Evolutionary conservation across 2,797 vertebrate genomes (phyloP).

Genomic region (Xenops minutus): DNA sequence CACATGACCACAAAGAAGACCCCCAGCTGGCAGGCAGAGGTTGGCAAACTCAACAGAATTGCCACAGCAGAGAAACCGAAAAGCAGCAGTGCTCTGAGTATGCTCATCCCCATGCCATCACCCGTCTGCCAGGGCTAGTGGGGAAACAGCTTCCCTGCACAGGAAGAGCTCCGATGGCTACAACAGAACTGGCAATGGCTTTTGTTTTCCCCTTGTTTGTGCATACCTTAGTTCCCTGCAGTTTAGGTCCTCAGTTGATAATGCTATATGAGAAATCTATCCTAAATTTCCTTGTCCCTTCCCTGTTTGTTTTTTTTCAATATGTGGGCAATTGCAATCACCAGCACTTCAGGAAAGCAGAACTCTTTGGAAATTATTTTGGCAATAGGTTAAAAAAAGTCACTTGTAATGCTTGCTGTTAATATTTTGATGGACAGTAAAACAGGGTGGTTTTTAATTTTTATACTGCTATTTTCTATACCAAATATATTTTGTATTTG

Average conservation of each 20-base stretch:
- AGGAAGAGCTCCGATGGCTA: not conserved
- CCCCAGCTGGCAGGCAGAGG: constrained; percentile 84
- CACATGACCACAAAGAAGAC: constrained; percentile 88
- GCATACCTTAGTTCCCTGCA: not conserved
- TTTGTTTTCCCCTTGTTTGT: not conserved
- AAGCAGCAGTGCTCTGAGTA: constrained; percentile 68
- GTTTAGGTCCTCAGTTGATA: constrained; percentile 37
- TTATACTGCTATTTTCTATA: constrained; percentile 77
- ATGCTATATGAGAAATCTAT: not conserved
- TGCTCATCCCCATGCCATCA: constrained; percentile 67
- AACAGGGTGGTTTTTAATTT: constrained; percentile 73
- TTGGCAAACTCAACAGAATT: constrained; percentile 79
- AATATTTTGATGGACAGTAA: constrained; percentile 65
- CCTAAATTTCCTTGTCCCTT: not conserved
- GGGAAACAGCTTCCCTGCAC: not conserved
- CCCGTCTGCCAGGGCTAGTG: constrained; percentile 44
- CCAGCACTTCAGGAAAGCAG: constrained; percentile 71
- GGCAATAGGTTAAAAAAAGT: constrained; percentile 62
- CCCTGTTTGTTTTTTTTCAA: not conserved
- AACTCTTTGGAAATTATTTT: constrained; percentile 9
- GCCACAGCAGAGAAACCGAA: constrained; percentile 66
- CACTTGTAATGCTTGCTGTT: constrained; percentile 64
- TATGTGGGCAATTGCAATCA: constrained; percentile 59
- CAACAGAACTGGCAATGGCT: not conserved
- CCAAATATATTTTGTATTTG: constrained; percentile 69